Evolutionary conservation across 2,888 invertebrate species (phyloP).

Genomic region (Drymonia ruficornis): DNA sequence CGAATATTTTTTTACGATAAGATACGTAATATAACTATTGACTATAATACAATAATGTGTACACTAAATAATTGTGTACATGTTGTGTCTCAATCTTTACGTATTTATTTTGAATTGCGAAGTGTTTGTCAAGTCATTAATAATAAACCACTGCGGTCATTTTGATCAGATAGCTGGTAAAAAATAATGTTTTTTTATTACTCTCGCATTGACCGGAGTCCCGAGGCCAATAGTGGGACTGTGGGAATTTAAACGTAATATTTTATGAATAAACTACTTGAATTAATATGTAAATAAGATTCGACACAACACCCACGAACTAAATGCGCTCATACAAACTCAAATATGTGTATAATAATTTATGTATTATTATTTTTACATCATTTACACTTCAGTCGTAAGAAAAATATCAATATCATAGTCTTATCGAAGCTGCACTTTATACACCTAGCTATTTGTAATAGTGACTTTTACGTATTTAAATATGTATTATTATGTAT

Average conservation of each 20-base stretch:
- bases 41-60: constrained; percentile 6
- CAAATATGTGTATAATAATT: constrained; percentile 17
- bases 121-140: too few species aligned
- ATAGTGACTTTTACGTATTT: constrained; percentile 40
- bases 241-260: too few species aligned
- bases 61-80: constrained; percentile 2
- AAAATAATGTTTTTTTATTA: too few species aligned
- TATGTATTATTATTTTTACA: constrained; percentile 52
- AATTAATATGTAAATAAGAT: neutral
- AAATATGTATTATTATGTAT: constrained; percentile 24
- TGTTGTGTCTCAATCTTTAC: neutral
- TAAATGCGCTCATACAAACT: constrained; percentile 60
- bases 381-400: constrained; percentile 76
- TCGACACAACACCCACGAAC: constrained; percentile 54
- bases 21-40: neutral
- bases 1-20: neutral
- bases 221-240: too few species aligned
- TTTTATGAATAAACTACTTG: too few species aligned
- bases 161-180: too few species aligned
- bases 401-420: constrained; percentile 61
- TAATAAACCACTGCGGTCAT: too few species aligned
- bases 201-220: too few species aligned
- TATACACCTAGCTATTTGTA: constrained; percentile 45
- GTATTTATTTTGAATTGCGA: neutral
- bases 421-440: constrained; percentile 50